Base-by-base conservation (phyloP, 1,140 invertebrate species). In the Cheumatopsyche charites region DNA sequence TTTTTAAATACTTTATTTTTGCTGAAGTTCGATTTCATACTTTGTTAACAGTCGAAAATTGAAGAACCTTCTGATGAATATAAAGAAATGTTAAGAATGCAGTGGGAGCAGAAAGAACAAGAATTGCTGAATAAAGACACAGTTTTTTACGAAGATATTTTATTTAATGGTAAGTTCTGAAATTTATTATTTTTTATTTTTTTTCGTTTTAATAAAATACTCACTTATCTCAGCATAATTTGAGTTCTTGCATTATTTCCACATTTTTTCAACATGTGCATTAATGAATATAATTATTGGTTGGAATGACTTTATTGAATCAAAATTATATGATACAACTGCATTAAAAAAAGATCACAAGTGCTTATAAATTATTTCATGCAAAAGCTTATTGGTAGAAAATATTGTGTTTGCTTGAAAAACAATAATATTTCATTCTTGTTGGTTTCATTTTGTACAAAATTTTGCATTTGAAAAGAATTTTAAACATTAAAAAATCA, bases 81-180 rank as follows among this genome's bases (percentile, higher is more conserved):
- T 71, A 78, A 86, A 61, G 85, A 88, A 72, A 78, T 83, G 15
- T 77, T 88, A 63, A 82, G 87, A 11, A 77, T 85, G 49, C 87
- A 89, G 78, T 90, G 91, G 91, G 90, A 92, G 75, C 78, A 88
- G 75, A 88, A 91, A 77, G 88, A 88, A 78, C 84, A 79, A 72
- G 86, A 87, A 77, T 81, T 88, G 19, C 76, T 87, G 23, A 84
- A 86, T 77, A 80, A 92, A 86, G 82, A 86, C 49, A 87, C 93
- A 78, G 89, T 96, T 65, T 94, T 96, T 83, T 97, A 97, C 79
- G 90, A 95, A 81, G 94, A 96, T 83, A 85, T 97, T 43, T 85
- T 93, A 12, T 95, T 93, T 80, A 91, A 95, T 82, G 94, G 90
- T 91, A 79, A 80, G 79, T 79, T 42, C 19, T 36, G 3, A 36